Base-by-base conservation (phyloP, 30 jellyfish, hydroid and myxozoan species). In the Hydractinia echinata region DNA sequence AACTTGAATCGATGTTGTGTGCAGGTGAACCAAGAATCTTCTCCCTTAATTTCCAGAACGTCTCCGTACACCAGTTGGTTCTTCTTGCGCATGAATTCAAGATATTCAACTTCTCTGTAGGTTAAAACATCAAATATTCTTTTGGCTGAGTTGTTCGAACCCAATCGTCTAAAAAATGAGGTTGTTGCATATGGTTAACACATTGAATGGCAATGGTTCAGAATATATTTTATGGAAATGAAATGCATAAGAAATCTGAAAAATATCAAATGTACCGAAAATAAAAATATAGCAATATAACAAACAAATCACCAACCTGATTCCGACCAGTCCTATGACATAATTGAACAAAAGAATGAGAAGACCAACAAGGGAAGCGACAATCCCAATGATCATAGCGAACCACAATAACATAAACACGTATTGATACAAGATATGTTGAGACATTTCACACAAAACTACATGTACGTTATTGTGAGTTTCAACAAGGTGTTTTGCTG, bases 391-490 rank as follows among this genome's bases (percentile, higher is more conserved):
- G 71, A 80, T 69, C 53, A 80, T 52, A 56, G 83, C 83, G 52
- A 80, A 61, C 87, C 87, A 80, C 21, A 80, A 10, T 67, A 80
- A 48, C 30, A 80, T 30, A 15, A 80, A 68, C 30, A 49, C 11
- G 64, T 80, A 80, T 61, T 80, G 87, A 50, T 80, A 80, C 58
- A 80, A 69, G 10, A 80, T 80, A 50, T 80, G 58, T 61, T 80
- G 87, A 7, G 87, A 80, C 44, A 80, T 49, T 67, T 80, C 87
- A 67, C 87, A 80, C 4, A 80, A 8, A 56, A 80, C 55, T 51
- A 61, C 66, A 16, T 64, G 74, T n/a, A n/a, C 51, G 16, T 64
- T 51, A 13, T 64, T 6, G 74, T 64, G 39, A 6, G 7, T 13
- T 8, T n/a, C 8, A n/a, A n/a, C 39, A 7, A 60, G 64, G 44